Conservation (phyloP, 1,140 invertebrate species). For the Leptoteleia sp. region DNA sequence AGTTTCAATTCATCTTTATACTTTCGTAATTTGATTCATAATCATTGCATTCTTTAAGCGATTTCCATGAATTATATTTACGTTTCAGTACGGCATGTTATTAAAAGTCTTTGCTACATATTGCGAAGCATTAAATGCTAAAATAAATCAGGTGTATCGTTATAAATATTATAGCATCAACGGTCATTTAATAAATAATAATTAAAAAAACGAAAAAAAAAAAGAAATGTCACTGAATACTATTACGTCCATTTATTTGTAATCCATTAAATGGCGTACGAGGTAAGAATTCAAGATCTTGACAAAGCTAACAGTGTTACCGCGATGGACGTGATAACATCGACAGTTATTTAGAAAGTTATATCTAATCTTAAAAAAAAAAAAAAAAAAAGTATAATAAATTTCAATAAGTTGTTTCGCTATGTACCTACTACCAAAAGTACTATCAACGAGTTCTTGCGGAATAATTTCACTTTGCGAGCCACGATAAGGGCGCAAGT, state of each 20-base stretch:
- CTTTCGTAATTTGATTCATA: conserved; percentile 1
- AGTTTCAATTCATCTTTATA: conserved; percentile 24
- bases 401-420: conserved; percentile 20
- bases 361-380: conserved; percentile 1
- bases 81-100: neutral
- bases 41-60: neutral
- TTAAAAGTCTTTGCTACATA: no score
- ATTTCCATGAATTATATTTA: no score
- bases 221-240: no score
- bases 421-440: conserved; percentile 27
- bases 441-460: conserved; percentile 72
- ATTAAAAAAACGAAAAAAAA: no score
- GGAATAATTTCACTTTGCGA: conserved; percentile 80
- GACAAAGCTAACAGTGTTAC: neutral
- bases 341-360: neutral
- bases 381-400: conserved; percentile 7
- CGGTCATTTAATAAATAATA: no score
- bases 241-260: no score
- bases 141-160: no score
- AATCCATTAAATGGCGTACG: no score
- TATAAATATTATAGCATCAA: no score
- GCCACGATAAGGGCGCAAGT: conserved; percentile 74
- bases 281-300: no score
- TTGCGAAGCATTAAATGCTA: no score
- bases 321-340: conserved; percentile 1